Evolutionary conservation across 2,888 invertebrate species (phyloP), one percentile per base, ranked within the genome.

Genomic region (Linnaemya tessellans): DNA sequence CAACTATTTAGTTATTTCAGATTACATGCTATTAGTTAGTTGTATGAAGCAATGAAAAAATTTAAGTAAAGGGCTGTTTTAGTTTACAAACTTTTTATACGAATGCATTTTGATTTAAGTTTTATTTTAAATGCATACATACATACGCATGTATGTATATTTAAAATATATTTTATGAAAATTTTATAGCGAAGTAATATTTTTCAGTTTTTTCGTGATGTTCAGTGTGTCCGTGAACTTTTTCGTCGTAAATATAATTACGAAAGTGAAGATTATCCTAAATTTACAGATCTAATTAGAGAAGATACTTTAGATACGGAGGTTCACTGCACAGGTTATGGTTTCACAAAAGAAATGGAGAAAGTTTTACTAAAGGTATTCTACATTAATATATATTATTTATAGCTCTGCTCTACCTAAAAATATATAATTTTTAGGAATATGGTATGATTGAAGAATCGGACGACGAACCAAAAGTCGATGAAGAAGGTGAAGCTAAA

Each of bases 251-350:
- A 98, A 68, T 99, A 98, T 92, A 95, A 94, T 0, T 99, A 96
- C 92, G 98, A 98, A 92, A 97, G 98, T 92, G 96, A 95, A 87
- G 92, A 95, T 43, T 95, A 94, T 92, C 98, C 98, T 1, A 94
- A 94, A 88, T 97, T 97, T 91, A 92, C 93, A 38, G 97, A 97
- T 91, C 92, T 94, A 74, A 95, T 96, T 90, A 94, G 97, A 20
- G 96, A 96, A 87, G 97, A 96, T 91, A 94, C 94, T 87, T 93
- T 99, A 74, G 99, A 99, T 92, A 94, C 96, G 2, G 98, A 98
- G 93, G 95, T 99, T 1, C 95, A 95, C 25, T 98, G 98, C 88
- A 98, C 98, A 88, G 99, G 99, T 1, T 97, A 98, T 92, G 98
- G 98, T 73, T 96, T 98, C 88, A 96, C 97, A 0, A 96, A 95